Evolutionary conservation across 2,797 vertebrate genomes (phyloP).

Genomic region (Lagorchestes hirsutus): DNA sequence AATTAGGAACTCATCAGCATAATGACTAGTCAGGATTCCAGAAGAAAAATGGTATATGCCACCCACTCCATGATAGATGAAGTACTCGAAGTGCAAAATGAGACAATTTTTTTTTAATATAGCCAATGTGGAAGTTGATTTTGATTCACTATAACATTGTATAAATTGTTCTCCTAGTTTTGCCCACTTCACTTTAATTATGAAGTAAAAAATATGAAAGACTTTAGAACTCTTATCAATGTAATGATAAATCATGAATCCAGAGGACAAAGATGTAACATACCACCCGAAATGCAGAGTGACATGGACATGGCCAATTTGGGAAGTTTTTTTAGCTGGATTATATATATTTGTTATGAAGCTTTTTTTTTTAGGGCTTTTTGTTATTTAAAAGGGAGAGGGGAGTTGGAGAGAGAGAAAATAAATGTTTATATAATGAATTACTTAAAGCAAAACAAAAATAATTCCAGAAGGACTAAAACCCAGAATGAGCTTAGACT

Average conservation of each 20-base stretch:
- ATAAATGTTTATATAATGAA: background rate
- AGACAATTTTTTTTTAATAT: background rate
- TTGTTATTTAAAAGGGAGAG: background rate
- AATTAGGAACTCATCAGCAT: background rate
- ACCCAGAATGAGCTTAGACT: background rate
- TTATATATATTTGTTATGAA: background rate
- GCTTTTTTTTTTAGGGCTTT: background rate
- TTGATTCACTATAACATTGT: background rate
- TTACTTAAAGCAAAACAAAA: background rate
- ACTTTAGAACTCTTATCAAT: background rate
- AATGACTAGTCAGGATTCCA: background rate
- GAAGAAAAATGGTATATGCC: background rate
- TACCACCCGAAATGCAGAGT: background rate
- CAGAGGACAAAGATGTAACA: background rate
- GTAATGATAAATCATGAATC: background rate
- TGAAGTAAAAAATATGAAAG: background rate
- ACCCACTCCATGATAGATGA: background rate
- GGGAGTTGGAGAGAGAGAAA: background rate
- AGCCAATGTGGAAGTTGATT: background rate
- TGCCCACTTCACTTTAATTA: background rate
- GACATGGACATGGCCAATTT: background rate
- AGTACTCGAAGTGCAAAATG: background rate
- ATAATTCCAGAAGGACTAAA: background rate
- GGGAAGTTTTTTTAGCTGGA: background rate
- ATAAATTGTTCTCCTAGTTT: background rate